A percentile compares a stretch with the other conserved stretches of the same genome.
Conservation (phyloP, 2,888 invertebrate species). For the Archips xylosteana region DNA sequence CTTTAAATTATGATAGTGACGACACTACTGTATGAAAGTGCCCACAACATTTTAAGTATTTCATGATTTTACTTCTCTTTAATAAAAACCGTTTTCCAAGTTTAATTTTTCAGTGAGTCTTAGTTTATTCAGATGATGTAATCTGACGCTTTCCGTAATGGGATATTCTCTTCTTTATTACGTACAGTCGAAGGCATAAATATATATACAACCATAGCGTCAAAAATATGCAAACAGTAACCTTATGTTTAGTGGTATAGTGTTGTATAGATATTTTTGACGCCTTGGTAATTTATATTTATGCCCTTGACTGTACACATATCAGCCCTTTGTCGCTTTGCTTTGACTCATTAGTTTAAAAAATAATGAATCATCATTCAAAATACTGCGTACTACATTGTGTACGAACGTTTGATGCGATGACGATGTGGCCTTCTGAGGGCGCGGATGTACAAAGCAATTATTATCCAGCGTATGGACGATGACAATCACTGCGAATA, state of each 20-base stretch:
- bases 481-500: slow-evolving; percentile 4
- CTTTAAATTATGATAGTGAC: no score
- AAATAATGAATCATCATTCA: slow-evolving; percentile 37
- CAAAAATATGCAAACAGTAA: no score
- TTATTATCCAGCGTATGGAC: slow-evolving; percentile 29
- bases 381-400: slow-evolving; percentile 41
- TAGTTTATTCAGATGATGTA: background rate
- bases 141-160: background rate
- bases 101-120: no score
- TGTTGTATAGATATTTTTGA: no score
- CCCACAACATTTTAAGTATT: no score
- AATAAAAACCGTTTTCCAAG: no score
- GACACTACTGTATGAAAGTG: no score
- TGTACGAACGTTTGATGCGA: slow-evolving; percentile 25
- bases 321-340: slow-evolving; percentile 19
- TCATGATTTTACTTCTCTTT: no score
- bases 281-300: no score
- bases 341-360: slow-evolving; percentile 37
- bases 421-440: slow-evolving; percentile 42
- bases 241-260: no score
- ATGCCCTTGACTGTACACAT: background rate
- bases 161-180: background rate
- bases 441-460: slow-evolving; percentile 38
- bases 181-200: background rate
- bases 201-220: no score